Conservation (phyloP, 2,113 vertebrate species). For the Montifringilla adamsi region DNA sequence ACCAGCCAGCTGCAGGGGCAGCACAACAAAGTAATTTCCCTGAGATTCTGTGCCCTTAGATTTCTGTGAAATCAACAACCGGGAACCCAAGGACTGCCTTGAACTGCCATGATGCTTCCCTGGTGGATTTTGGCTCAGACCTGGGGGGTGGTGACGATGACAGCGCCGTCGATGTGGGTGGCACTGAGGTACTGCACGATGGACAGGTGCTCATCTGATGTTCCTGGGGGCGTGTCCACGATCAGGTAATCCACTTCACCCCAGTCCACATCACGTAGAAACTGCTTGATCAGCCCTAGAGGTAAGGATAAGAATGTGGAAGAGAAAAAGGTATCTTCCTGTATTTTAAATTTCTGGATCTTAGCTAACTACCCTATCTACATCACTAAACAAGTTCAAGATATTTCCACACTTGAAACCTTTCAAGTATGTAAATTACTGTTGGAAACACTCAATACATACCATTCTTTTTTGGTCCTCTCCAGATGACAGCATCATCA, state of each 20-base stretch:
- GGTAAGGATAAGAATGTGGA: not conserved
- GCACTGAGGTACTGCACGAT: constrained; percentile 88
- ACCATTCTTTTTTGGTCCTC: constrained; percentile 98
- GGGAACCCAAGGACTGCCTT: not conserved
- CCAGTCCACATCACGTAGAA: constrained; percentile 96
- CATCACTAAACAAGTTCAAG: not conserved
- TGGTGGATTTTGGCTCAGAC: constrained; percentile 33
- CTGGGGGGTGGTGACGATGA: constrained; percentile 95
- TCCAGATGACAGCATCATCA: constrained; percentile 97
- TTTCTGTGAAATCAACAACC: not conserved
- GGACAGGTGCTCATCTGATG: constrained; percentile 93
- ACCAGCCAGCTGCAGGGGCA: not conserved
- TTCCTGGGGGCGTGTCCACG: constrained; percentile 92
- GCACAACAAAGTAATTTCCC: not conserved
- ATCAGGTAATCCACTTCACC: constrained; percentile 92
- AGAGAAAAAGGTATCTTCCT: not conserved
- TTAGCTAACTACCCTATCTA: not conserved
- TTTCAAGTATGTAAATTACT: not conserved
- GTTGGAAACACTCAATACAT: not conserved
- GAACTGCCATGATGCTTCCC: not conserved
- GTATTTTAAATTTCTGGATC: not conserved
- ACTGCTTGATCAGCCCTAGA: constrained; percentile 96
- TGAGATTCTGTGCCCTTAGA: no score
- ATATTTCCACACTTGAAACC: not conserved
- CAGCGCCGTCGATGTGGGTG: constrained; percentile 80